Conservation (phyloP, 1,140 invertebrate genomes). For the Heterodera schachtii region DNA sequence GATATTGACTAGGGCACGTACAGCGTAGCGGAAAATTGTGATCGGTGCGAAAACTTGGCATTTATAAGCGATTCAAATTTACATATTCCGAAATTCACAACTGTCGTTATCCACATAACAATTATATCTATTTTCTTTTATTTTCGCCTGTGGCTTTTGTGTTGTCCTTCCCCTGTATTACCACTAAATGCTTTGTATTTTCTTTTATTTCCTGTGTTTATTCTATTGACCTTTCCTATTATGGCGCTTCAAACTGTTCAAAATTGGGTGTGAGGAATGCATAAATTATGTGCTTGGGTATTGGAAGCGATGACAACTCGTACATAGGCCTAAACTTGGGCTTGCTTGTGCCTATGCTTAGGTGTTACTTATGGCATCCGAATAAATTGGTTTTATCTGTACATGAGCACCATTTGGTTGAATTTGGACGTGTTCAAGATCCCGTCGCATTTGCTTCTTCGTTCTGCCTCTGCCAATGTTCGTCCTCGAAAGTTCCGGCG, state of each 20-base stretch:
- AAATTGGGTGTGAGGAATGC: neutral
- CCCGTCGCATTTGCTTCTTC: neutral
- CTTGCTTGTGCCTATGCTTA: too few relatives aligned
- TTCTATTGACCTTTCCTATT: neutral
- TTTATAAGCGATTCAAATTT: neutral
- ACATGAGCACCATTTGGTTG: neutral
- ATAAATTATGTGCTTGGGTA: neutral
- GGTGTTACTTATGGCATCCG: too few relatives aligned
- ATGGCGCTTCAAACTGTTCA: neutral
- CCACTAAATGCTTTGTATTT: neutral
- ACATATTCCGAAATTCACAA: neutral
- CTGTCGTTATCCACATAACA: too few relatives aligned
- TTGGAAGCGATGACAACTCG: too few relatives aligned
- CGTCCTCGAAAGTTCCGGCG: neutral
- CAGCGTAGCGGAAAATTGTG: conserved; percentile 4
- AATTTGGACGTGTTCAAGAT: neutral
- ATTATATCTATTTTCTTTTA: too few relatives aligned
- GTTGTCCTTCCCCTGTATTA: neutral
- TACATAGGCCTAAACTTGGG: too few relatives aligned
- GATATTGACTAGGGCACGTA: neutral
- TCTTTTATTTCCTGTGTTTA: neutral
- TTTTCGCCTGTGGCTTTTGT: too few relatives aligned
- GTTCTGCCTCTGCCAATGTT: neutral
- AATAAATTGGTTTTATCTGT: neutral
- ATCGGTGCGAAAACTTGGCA: neutral